Evolutionary conservation across 1,140 invertebrate genomes (phyloP).

Genomic region (Aphelinus certus): DNA sequence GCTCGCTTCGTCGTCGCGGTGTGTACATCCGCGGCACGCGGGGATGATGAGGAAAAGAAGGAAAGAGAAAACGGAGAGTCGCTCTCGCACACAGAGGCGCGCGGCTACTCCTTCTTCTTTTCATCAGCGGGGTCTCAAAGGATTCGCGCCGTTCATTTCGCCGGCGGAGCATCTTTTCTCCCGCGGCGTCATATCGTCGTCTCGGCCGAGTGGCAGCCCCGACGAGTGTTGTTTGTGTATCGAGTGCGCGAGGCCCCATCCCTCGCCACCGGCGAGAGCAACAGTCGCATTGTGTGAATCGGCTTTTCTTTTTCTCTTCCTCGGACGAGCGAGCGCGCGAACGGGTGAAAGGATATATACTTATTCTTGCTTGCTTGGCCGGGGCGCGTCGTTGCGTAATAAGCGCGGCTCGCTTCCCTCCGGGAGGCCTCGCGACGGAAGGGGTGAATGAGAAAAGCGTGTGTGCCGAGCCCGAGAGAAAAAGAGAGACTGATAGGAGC

Average conservation of each 20-base stretch:
- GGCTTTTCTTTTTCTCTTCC: conserved; percentile 8
- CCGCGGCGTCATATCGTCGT: conserved; percentile 47
- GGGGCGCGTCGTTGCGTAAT: conserved; percentile 42
- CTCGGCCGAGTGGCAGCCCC: conserved; percentile 35
- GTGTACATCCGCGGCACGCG: too few species aligned
- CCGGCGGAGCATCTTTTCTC: conserved; percentile 45
- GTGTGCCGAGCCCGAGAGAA: too few species aligned
- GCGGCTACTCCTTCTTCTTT: conserved; percentile 22
- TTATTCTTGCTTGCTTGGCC: not conserved
- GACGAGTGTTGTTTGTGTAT: not conserved
- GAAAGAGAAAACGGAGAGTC: not conserved
- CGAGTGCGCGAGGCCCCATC: not conserved
- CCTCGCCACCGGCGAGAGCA: too few species aligned
- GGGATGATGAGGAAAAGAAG: not conserved
- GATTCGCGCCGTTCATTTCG: conserved; percentile 60
- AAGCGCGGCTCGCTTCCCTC: conserved; percentile 32
- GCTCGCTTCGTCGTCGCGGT: too few species aligned
- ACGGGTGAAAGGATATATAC: too few species aligned
- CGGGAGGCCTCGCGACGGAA: conserved; percentile 1
- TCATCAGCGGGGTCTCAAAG: conserved; percentile 55
- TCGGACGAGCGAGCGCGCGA: too few species aligned
- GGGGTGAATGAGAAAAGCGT: not conserved
- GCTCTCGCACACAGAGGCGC: too few species aligned
- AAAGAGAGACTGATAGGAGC: not conserved
- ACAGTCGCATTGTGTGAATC: too few species aligned